Base-by-base conservation (phyloP, 1,140 invertebrate species). In the Teleopsis dalmanni region DNA sequence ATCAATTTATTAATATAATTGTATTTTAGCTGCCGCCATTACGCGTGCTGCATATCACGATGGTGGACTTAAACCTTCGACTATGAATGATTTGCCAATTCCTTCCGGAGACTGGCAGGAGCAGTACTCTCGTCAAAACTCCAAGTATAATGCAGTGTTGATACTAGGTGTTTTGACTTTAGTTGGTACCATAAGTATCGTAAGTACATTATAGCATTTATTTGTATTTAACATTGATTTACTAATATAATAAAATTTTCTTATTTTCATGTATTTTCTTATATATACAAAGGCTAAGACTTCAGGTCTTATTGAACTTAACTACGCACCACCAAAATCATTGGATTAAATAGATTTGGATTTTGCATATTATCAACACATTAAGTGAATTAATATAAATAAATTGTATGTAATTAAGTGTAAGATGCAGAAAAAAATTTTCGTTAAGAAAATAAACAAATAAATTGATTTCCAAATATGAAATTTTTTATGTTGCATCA, bases 91-190 rank as follows among this genome's bases (percentile, higher is more conserved):
- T 56, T 60, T 88, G 59, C 82, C 83, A 4, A 75, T 81, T 13
- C 85, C 87, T 5, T 70, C 75, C 40, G 86, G 87, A 21, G 81
- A 80, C 10, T 91, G 86, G 86, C 72, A 84, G 57, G 78, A 81
- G 16, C 60, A 77, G 25, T 64, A 86, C 60, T 76, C 81, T 47
- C 75, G 76, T 22, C 75, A 75, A 25, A 80, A 88, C 54, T 71
- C 72, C 44, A 81, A 76, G 59, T 84, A 85, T 72, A 88, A 88
- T 59, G 58, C 75, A 8, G 73, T 78, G 18, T 72, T 90, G n/a
- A 51, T 74, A 22, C 57, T 74, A 38, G 84, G 86, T n/a, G 50
- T 86, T 52, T 64, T 70, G 25, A 75, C 80, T 51, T 54, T 78
- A 19, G 57, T 72, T 19, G 72, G 72, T 34, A 81, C 82, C 2